A percentile compares a stretch with the other conserved stretches of the same genome.
These are phyloP conservation scores for Athalia circularis DNA, from an alignment of 2,888 invertebrate genomes.

Conservation along the genomic window DNA sequence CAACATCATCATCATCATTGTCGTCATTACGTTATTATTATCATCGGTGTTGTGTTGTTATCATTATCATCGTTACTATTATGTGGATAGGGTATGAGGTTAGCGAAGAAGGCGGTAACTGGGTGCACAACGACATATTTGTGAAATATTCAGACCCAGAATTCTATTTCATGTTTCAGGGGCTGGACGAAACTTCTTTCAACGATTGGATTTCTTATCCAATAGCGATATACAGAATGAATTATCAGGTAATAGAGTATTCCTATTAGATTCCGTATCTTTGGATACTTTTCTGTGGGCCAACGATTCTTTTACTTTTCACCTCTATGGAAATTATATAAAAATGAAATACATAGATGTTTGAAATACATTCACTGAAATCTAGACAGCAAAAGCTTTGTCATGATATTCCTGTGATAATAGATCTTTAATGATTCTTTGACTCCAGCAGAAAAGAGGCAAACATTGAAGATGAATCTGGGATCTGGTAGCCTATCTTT, in stretches of 20 bases:
- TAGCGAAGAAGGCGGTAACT: background rate
- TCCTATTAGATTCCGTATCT: background rate
- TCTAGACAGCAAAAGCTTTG: background rate
- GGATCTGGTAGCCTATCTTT: constrained; percentile 74
- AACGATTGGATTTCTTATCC: constrained; percentile 69
- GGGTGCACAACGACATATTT: too few relatives aligned
- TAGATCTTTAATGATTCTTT: constrained; percentile 29
- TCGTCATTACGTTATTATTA: background rate
- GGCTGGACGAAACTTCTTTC: constrained; percentile 68
- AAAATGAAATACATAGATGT: too few relatives aligned
- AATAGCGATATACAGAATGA: constrained; percentile 71
- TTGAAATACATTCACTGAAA: too few relatives aligned
- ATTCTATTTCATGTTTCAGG: constrained; percentile 57
- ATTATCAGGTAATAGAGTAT: constrained; percentile 64
- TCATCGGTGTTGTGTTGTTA: background rate
- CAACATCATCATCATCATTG: background rate
- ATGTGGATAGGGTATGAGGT: background rate
- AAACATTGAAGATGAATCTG: constrained; percentile 78
- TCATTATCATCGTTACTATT: background rate
- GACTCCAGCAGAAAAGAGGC: constrained; percentile 76
- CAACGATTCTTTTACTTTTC: too few relatives aligned
- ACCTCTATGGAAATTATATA: too few relatives aligned
- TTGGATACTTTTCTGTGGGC: too few relatives aligned
- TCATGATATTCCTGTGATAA: background rate
- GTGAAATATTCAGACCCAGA: background rate